phyloP scores from a whole-genome alignment of 2,888 invertebrate species.

The Phytoseiulus persimilis region DNA sequence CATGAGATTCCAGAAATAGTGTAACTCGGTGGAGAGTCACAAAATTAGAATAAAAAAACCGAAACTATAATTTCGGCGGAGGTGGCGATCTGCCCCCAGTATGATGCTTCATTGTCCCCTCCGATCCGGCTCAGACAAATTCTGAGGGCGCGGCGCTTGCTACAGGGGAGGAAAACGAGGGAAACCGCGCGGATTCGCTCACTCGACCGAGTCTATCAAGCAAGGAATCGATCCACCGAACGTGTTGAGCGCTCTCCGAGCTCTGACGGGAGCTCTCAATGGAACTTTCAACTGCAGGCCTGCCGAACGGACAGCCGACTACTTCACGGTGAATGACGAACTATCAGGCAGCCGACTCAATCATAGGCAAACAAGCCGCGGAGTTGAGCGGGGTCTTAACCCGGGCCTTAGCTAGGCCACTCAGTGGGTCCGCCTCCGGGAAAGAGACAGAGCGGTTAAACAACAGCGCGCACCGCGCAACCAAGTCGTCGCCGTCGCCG shows the following conservation, averaged over 20 bases:
- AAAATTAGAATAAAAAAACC: no score
- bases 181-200: neutral
- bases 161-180: neutral
- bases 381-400: neutral
- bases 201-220: neutral
- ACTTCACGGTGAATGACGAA: neutral
- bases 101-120: neutral
- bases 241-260: neutral
- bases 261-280: neutral
- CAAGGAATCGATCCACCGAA: neutral
- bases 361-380: neutral
- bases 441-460: slow-evolving; percentile 5
- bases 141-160: neutral
- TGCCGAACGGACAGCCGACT: neutral
- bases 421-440: slow-evolving; percentile 5
- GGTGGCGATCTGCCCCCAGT: no score
- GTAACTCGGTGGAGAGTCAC: no score
- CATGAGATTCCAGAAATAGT: no score
- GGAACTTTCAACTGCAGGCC: neutral
- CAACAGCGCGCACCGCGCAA: neutral
- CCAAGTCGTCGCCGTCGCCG: neutral
- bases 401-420: neutral
- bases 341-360: neutral
- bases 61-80: no score
- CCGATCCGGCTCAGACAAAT: neutral